A percentile compares a stretch with the other conserved stretches of the same genome.
Conservation (phyloP, 2,113 vertebrate species). For the Oreochromis tanganicae region DNA sequence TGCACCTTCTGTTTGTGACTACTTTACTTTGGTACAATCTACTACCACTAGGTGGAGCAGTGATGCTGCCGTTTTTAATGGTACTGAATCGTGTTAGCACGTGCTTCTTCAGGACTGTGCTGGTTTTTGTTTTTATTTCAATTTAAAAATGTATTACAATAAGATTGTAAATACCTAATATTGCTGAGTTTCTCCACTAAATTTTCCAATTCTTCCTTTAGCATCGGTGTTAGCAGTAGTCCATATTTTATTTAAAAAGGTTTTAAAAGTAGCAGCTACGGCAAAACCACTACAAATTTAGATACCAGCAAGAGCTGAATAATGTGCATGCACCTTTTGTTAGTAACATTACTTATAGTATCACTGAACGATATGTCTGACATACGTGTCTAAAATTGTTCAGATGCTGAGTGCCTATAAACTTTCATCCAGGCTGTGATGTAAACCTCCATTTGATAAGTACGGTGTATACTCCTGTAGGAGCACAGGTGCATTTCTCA, state of each 20-base stretch:
- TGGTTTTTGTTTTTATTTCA: background rate
- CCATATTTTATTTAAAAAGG: background rate
- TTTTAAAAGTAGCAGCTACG: background rate
- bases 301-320: background rate
- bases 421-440: background rate
- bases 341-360: background rate
- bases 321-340: background rate
- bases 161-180: background rate
- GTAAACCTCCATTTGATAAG: constrained; percentile 51
- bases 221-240: background rate
- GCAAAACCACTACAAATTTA: background rate
- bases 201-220: background rate
- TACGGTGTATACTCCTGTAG: constrained; percentile 84
- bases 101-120: background rate
- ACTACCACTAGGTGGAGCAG: background rate
- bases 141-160: background rate
- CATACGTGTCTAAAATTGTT: background rate
- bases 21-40: background rate
- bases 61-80: background rate
- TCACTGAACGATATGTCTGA: background rate
- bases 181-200: background rate
- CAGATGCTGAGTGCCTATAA: background rate
- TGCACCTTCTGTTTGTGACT: background rate
- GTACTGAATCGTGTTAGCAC: accelerated
- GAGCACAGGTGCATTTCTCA: constrained; percentile 82